Conservation (phyloP, 2,888 invertebrate species). For the Crepidodera aurea region DNA sequence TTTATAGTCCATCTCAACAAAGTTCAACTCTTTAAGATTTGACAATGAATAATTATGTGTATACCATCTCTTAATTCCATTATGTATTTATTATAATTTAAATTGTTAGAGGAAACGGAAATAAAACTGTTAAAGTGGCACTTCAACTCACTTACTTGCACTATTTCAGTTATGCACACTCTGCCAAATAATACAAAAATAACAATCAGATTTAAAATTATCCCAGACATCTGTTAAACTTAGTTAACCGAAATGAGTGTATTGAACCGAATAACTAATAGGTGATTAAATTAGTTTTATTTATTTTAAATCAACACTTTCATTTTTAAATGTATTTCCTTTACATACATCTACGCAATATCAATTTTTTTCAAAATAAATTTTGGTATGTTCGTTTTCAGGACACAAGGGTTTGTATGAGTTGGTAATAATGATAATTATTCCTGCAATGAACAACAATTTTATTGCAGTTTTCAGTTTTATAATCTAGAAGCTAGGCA, state of each 20-base stretch:
- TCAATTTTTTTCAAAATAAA: too few species aligned
- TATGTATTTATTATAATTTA: not conserved
- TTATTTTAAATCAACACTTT: slow-evolving; percentile 11
- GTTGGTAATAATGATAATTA: too few species aligned
- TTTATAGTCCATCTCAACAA: too few species aligned
- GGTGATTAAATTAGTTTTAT: slow-evolving; percentile 12
- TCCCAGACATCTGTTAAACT: slow-evolving; percentile 37
- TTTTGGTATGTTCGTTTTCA: too few species aligned
- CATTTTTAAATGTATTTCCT: not conserved
- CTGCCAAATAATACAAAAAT: slow-evolving; percentile 39
- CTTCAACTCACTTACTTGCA: slow-evolving; percentile 26
- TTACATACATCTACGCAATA: not conserved
- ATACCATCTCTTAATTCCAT: too few species aligned
- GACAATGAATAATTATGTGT: too few species aligned
- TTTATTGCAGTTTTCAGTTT: too few species aligned
- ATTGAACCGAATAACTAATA: slow-evolving; percentile 36
- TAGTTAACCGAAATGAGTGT: slow-evolving; percentile 35
- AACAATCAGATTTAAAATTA: slow-evolving; percentile 39
- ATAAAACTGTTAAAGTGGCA: slow-evolving; percentile 26
- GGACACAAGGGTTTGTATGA: too few species aligned
- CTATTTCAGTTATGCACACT: slow-evolving; percentile 34
- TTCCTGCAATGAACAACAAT: too few species aligned
- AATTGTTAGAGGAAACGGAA: slow-evolving; percentile 26
- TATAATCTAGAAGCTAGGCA: too few species aligned
- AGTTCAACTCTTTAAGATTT: too few species aligned